Evolutionary conservation across 2,113 vertebrate genomes (phyloP).

Genomic region (Lophura nycthemera): DNA sequence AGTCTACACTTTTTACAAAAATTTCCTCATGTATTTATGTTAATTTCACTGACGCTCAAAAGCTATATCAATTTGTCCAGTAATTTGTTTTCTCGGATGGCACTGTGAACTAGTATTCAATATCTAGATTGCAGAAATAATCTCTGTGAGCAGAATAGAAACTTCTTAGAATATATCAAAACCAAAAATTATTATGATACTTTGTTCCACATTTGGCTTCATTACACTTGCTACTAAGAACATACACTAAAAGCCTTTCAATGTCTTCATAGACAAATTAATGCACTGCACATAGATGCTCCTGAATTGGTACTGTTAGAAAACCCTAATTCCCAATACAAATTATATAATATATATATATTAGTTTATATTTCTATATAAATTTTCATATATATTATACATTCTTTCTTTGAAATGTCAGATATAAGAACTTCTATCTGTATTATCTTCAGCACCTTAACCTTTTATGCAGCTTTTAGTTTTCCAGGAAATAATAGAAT

Average conservation of each 20-base stretch:
- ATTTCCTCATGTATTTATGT: neutral
- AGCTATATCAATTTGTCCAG: neutral
- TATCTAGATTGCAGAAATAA: neutral
- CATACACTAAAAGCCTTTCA: neutral
- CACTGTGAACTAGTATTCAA: neutral
- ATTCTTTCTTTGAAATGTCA: neutral
- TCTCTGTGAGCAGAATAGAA: neutral
- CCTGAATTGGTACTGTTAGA: neutral
- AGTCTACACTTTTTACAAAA: neutral
- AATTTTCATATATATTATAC: no score
- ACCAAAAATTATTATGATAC: rapidly evolving
- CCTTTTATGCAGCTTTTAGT: neutral
- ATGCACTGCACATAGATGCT: neutral
- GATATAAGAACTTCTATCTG: neutral
- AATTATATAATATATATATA: neutral
- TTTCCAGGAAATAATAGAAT: neutral
- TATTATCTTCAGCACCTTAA: neutral
- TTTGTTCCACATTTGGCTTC: neutral
- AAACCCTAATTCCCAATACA: neutral
- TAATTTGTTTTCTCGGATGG: neutral
- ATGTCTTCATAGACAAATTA: neutral
- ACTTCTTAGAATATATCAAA: neutral
- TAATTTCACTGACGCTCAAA: neutral
- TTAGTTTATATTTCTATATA: no score
- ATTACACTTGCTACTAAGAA: neutral